Conservation (phyloP, 2,797 vertebrate species). For the Girardinus metallicus region DNA sequence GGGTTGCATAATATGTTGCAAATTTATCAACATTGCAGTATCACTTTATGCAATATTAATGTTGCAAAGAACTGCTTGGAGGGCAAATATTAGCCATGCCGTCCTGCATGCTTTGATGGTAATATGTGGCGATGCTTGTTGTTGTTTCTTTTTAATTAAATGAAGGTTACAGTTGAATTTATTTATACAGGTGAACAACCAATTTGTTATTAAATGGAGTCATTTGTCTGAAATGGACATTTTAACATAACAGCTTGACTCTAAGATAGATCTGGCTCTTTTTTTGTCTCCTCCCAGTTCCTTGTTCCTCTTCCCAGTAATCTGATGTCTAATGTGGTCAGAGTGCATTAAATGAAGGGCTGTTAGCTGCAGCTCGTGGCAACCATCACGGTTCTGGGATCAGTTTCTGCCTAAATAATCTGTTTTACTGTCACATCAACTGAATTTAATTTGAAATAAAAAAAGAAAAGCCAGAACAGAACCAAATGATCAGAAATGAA, state of each 20-base stretch:
- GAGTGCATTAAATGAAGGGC: slow-evolving; percentile 37
- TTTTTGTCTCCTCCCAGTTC: neutral
- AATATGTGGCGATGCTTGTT: neutral
- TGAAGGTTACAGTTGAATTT: neutral
- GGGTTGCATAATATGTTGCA: neutral
- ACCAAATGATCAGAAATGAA: neutral
- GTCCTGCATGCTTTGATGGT: neutral
- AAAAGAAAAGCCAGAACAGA: neutral
- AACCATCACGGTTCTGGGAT: slow-evolving; percentile 34
- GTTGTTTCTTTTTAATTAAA: neutral
- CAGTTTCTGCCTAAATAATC: slow-evolving; percentile 6
- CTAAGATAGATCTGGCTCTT: neutral
- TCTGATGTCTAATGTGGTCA: slow-evolving; percentile 54
- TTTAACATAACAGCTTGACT: neutral
- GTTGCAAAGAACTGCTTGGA: neutral
- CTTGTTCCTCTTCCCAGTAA: slow-evolving; percentile 35
- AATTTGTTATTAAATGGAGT: neutral
- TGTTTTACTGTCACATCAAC: neutral
- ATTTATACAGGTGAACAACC: neutral
- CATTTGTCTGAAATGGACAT: neutral
- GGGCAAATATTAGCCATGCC: neutral
- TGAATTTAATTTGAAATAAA: neutral
- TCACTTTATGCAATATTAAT: neutral
- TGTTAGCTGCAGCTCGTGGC: slow-evolving; percentile 26
- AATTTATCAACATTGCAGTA: neutral